Evolutionary conservation across 1,140 invertebrate genomes (phyloP).

Genomic region (Sweltsa coloradensis): DNA sequence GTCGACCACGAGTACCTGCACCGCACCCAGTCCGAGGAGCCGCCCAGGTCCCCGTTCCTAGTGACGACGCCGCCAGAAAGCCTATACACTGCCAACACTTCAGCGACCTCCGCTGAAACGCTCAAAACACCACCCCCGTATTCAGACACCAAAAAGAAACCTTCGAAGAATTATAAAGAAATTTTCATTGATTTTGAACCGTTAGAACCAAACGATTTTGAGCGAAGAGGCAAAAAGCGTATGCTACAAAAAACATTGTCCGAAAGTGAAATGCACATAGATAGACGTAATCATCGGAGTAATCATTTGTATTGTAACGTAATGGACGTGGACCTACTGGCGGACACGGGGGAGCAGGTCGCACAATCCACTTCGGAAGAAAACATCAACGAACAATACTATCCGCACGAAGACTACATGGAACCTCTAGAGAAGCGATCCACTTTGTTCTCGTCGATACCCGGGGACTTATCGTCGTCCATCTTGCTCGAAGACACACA

Average conservation of each 20-base stretch:
- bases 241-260: constrained; percentile 65
- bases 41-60: constrained; percentile 54
- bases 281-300: constrained; percentile 28
- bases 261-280: constrained; percentile 63
- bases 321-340: not conserved
- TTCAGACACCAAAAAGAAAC: constrained; percentile 2
- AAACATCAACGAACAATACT: not conserved
- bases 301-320: constrained; percentile 6
- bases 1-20: constrained; percentile 61
- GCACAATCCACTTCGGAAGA: constrained; percentile 12
- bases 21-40: constrained; percentile 71
- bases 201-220: constrained; percentile 59
- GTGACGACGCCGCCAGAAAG: constrained; percentile 22
- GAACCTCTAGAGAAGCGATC: constrained; percentile 26
- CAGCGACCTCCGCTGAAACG: constrained; percentile 14
- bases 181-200: constrained; percentile 81
- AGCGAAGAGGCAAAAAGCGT: constrained; percentile 39
- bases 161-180: constrained; percentile 45
- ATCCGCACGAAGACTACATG: constrained; percentile 22
- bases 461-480: constrained; percentile 29
- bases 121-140: constrained; percentile 8
- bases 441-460: constrained; percentile 34
- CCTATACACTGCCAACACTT: constrained; percentile 20
- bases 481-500: constrained; percentile 25
- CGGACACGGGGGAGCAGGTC: constrained; percentile 10